Conservation (phyloP, 2,888 invertebrate species). For the Chaitophorus viminalis region DNA sequence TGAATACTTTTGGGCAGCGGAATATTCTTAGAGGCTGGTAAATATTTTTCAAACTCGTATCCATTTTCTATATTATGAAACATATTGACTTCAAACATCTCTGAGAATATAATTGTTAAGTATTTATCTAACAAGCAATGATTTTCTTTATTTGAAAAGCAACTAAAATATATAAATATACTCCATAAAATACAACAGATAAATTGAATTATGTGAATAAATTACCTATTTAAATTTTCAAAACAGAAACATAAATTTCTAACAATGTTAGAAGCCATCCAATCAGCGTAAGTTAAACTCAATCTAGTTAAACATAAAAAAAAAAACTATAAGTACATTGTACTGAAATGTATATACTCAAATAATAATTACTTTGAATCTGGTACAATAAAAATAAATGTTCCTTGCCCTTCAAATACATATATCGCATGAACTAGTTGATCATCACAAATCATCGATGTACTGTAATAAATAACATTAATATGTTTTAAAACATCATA, state of each 20-base stretch:
- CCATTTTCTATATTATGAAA: constrained; percentile 41
- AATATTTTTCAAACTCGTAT: constrained; percentile 29
- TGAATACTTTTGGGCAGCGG: constrained; percentile 46
- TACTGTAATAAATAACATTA: constrained; percentile 25
- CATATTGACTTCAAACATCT: constrained; percentile 44
- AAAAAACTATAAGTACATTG: not conserved
- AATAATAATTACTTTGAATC: constrained; percentile 46
- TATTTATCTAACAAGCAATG: constrained; percentile 47
- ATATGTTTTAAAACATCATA: not conserved
- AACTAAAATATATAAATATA: constrained; percentile 31
- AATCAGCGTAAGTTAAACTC: constrained; percentile 29
- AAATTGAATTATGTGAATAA: not conserved
- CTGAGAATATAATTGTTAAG: constrained; percentile 56
- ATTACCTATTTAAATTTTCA: constrained; percentile 52
- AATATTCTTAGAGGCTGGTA: constrained; percentile 50
- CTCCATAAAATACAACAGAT: not conserved
- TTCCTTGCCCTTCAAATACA: constrained; percentile 40
- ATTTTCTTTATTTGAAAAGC: constrained; percentile 45
- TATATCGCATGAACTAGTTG: constrained; percentile 52
- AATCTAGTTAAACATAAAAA: constrained; percentile 36
- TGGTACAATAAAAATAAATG: constrained; percentile 50
- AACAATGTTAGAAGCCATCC: constrained; percentile 38
- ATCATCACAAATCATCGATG: constrained; percentile 52
- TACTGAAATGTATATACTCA: not conserved
- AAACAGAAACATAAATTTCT: constrained; percentile 55